Evolutionary conservation across 2,888 invertebrate genomes (phyloP).

Genomic region (Acanthoscelides obtectus): DNA sequence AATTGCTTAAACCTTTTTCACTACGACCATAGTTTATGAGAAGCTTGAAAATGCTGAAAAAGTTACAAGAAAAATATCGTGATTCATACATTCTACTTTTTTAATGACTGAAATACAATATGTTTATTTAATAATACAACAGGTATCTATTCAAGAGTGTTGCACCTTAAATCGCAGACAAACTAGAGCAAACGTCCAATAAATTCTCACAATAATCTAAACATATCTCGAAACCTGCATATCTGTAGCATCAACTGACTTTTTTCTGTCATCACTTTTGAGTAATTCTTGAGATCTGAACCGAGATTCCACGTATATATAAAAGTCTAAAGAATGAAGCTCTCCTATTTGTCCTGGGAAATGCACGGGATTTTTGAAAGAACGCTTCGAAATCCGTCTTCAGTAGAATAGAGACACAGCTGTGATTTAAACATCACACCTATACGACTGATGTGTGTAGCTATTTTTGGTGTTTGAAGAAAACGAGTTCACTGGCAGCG

Average conservation of each 20-base stretch:
- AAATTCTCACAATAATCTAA: not conserved
- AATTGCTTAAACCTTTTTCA: too few species aligned
- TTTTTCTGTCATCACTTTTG: not conserved
- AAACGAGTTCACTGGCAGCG: not conserved
- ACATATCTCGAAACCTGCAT: not conserved
- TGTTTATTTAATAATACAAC: not conserved
- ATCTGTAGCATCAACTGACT: not conserved
- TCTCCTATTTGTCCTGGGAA: not conserved
- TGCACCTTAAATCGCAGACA: not conserved
- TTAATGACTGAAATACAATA: too few species aligned
- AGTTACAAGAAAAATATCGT: too few species aligned
- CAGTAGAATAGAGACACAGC: not conserved
- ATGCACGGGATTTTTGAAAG: not conserved
- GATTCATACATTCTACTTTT: too few species aligned
- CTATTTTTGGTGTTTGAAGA: not conserved
- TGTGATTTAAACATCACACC: not conserved
- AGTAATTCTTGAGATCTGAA: not conserved
- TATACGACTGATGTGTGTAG: not conserved
- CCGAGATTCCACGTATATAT: not conserved
- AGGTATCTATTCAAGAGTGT: not conserved
- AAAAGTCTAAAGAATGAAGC: not conserved
- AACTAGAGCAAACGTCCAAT: not conserved
- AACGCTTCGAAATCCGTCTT: not conserved
- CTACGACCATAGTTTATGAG: too few species aligned
- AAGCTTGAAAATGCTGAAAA: too few species aligned